Conservation (phyloP, 1,140 invertebrate species). For the Rhagoletis pomonella region DNA sequence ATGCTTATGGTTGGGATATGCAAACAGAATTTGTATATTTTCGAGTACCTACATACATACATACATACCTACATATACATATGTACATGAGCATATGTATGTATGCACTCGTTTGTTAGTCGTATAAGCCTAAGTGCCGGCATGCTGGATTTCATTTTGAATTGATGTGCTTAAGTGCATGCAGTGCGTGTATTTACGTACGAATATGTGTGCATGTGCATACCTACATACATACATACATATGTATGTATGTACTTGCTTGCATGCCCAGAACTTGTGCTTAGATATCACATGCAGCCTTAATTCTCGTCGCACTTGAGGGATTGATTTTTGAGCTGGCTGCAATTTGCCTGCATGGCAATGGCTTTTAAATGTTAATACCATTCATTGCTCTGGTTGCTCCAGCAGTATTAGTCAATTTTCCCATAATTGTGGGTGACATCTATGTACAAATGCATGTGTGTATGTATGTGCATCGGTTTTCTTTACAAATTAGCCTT, state of each 20-base stretch:
- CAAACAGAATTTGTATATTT: no score
- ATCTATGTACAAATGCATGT: no score
- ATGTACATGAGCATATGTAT: no score
- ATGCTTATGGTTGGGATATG: no score
- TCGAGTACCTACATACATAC: no score
- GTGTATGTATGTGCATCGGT: no score
- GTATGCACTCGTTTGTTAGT: no score
- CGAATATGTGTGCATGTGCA: background rate
- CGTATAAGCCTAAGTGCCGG: no score
- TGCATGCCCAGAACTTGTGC: background rate
- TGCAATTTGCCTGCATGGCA: conserved; percentile 5
- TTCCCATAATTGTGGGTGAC: background rate
- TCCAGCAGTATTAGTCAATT: background rate
- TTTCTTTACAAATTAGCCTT: no score
- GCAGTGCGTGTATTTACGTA: background rate
- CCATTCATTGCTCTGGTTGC: background rate
- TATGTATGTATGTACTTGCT: background rate
- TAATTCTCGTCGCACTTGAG: background rate
- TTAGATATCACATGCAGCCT: background rate
- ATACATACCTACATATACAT: no score
- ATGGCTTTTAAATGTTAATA: background rate
- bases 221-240: no score
- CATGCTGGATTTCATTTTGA: background rate
- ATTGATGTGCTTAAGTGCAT: background rate
- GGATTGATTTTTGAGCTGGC: background rate